Evolutionary conservation across 2,113 vertebrate species (phyloP).

Genomic region (Lipotes vexillifer): DNA sequence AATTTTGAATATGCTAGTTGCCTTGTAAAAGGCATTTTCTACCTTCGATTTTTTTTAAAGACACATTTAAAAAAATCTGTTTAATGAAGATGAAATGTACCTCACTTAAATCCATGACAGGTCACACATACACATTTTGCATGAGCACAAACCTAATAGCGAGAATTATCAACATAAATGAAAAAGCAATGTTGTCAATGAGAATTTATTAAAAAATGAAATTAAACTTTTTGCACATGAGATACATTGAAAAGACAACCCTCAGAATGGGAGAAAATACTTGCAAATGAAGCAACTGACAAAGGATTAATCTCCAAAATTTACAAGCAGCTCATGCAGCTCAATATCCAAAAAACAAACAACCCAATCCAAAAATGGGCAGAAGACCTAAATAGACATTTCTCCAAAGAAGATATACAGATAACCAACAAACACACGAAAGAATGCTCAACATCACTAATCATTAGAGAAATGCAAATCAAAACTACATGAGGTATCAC

Average conservation of each 20-base stretch:
- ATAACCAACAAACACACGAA: too few relatives aligned
- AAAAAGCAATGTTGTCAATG: background rate
- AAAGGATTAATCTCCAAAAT: too few relatives aligned
- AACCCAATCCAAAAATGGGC: too few relatives aligned
- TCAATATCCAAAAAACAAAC: too few relatives aligned
- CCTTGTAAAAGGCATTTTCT: background rate
- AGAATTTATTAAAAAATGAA: background rate
- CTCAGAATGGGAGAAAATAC: too few relatives aligned
- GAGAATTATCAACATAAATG: background rate
- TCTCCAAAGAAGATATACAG: too few relatives aligned
- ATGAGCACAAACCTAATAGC: background rate
- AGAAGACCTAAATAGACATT: too few relatives aligned
- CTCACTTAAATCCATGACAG: background rate
- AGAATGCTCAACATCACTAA: too few relatives aligned
- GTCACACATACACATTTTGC: background rate
- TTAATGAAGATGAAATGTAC: background rate
- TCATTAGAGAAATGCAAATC: too few relatives aligned
- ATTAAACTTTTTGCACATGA: background rate
- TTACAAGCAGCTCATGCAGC: too few relatives aligned
- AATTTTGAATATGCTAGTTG: background rate
- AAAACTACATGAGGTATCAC: too few relatives aligned
- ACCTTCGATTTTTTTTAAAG: background rate
- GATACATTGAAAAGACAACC: background rate
- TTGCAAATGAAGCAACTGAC: too few relatives aligned
- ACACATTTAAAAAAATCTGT: background rate